Base-by-base conservation (phyloP, 2,888 invertebrate genomes). In the Drosophila gaucha region DNA sequence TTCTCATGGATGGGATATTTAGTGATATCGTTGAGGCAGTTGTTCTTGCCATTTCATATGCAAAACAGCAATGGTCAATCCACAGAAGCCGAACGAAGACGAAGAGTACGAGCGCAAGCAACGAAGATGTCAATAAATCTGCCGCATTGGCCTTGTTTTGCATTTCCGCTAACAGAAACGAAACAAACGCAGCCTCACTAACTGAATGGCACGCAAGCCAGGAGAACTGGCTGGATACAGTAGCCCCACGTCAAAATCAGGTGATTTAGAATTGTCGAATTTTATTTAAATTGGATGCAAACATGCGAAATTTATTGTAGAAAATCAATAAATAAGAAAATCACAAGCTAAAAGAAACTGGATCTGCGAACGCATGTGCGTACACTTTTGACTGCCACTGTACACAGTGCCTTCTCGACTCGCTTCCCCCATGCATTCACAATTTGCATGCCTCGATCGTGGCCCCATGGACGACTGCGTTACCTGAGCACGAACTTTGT, bases 221-320 rank as follows among this genome's bases (percentile, higher is more conserved):
- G 12, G 22, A 30, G 22, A 71, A 56, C 58, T 41, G 47, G 57
- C 44, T 39, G 66, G 64, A 77, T 67, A 74, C 89, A 88, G 89
- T 90, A 89, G 89, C 90, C 77, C 86, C 84, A 89, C 80, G 90
- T 90, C 90, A 90, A 90, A 89, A 90, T 80, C 90, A 83, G 88
- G 90, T 91, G 91, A 91, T 92, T 91, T 91, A 91, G 91, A 91
- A 90, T 92, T 91, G 91, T 90, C 90, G 90, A 91, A 89, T 90
- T 90, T 91, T 91, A 91, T 91, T 91, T 91, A 91, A 91, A 91
- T 91, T 91, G 92, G 92, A 90, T 89, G 89, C 89, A 88, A 88
- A 90, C 91, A 90, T 90, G 90, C 91, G 89, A 90, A 90, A 90
- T 90, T 90, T 90, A 89, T 90, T 90, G 90, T 90, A 89, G 89